A percentile compares a stretch with the other conserved stretches of the same genome.
Evolutionary conservation across 2,888 invertebrate species (phyloP).

Genomic region (Zygothrica quintamaculata): DNA sequence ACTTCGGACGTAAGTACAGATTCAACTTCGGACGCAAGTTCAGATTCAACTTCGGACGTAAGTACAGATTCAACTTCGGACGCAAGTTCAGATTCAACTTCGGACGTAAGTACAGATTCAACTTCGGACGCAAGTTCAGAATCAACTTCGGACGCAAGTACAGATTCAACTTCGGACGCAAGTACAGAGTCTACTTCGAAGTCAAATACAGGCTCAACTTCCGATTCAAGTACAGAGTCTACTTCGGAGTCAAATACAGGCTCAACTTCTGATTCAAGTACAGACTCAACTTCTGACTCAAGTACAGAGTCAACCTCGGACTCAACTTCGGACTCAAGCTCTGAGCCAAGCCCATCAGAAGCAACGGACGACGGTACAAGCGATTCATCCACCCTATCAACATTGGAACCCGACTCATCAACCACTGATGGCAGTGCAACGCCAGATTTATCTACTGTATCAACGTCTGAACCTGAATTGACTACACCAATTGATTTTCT

Average conservation of each 20-base stretch:
- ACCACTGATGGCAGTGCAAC: neutral
- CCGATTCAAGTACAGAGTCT: too few species aligned
- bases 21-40: too few species aligned
- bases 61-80: too few species aligned
- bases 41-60: neutral
- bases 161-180: neutral
- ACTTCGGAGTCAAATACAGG: slow-evolving; percentile 17
- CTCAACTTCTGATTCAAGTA: neutral
- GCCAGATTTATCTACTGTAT: too few species aligned
- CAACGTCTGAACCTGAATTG: neutral
- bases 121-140: neutral
- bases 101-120: slow-evolving; percentile 13
- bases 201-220: too few species aligned
- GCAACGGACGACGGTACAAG: too few species aligned
- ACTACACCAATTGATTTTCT: neutral
- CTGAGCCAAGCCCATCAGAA: slow-evolving; percentile 1
- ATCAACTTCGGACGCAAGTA: neutral
- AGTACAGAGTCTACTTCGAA: neutral
- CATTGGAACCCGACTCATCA: neutral
- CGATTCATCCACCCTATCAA: too few species aligned
- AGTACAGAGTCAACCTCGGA: neutral
- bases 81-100: neutral
- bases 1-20: too few species aligned
- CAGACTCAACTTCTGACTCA: slow-evolving; percentile 18
- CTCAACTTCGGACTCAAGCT: slow-evolving; percentile 10